Base-by-base conservation (phyloP, 2,113 vertebrate genomes). In the Hemiprocne comata region DNA sequence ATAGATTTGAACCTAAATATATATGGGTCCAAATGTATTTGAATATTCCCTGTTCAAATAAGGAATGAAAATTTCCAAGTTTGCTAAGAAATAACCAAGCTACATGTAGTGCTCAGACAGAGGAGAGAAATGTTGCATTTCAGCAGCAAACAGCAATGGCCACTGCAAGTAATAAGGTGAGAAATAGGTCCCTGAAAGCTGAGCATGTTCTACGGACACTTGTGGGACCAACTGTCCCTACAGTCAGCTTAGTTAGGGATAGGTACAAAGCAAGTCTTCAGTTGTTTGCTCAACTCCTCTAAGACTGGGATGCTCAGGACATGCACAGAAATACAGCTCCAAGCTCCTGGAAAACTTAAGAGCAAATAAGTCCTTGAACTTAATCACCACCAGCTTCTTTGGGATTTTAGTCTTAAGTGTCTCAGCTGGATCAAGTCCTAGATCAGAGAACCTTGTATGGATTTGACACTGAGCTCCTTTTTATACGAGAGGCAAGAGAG, bases 81-180 rank as follows among this genome's bases (percentile, higher is more conserved):
- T 28, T 13, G 50, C 31, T 58, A 48, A 36, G 29, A 51, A 93
- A 62, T 31, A 50, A 72, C 31, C 33, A 20, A 25, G 29, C 50
- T 73, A 25, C 53, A 2, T 1, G 25, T 9, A 40, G 58, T 11
- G 4, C 67, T 76, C 0, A 0, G 50, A 17, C 21, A 73, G 29
- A 46, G 25, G 21, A 71, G 19, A 61, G 15, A n/a, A 83, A 62
- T 89, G 89, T 64, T 66, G 11, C 33, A 12, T 61, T 74, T 64
- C 50, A n/a, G 16, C 33, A 74, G 60, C 38, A 75, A 86, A 77
- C 34, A 42, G 6, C 31, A 81, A 36, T 29, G 65, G 21, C 42
- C 15, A 15, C 23, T 34, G 26, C 5, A 5, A 2, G 4, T 8
- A 13, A 40, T 29, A 36, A 61, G n/a, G n/a, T 38, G 18, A 80